phyloP scores from a whole-genome alignment of 1,140 invertebrate species.

The Hormaphis cornu region DNA sequence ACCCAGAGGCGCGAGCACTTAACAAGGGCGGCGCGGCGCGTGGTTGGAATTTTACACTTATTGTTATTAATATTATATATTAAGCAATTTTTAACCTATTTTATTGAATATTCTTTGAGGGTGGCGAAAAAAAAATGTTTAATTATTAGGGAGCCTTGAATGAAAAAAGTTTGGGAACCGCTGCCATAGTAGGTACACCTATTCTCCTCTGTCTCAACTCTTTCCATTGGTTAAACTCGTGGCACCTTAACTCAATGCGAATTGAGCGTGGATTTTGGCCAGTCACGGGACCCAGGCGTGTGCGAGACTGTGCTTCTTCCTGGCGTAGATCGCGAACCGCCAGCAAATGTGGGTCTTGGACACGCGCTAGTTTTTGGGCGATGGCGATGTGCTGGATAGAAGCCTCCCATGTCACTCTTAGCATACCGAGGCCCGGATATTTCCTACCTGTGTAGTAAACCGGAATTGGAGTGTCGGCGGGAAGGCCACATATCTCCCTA shows the following conservation, averaged over 20 bases:
- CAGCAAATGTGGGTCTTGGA: neutral
- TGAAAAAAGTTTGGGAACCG: no score
- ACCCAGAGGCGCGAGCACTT: no score
- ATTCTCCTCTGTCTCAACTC: neutral
- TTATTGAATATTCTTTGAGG: no score
- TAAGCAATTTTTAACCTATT: no score
- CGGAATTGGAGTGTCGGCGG: neutral
- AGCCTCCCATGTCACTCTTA: neutral
- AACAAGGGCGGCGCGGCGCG: no score
- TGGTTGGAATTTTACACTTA: no score
- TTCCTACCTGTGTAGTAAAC: neutral
- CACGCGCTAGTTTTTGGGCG: neutral
- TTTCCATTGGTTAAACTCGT: neutral
- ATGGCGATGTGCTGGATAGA: neutral
- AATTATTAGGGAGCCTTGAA: no score
- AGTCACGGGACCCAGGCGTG: neutral
- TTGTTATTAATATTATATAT: no score
- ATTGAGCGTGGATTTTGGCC: neutral
- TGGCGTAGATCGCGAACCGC: neutral
- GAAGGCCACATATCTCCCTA: neutral
- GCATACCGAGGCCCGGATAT: neutral
- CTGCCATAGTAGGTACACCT: no score
- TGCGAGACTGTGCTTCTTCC: neutral
- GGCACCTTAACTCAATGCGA: neutral
- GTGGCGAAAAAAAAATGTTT: no score